Percentiles rank a stretch among this genome's conserved stretches.
Evolutionary conservation across 2,797 vertebrate genomes (phyloP).

Genomic region (Pseudochaenichthys georgianus): DNA sequence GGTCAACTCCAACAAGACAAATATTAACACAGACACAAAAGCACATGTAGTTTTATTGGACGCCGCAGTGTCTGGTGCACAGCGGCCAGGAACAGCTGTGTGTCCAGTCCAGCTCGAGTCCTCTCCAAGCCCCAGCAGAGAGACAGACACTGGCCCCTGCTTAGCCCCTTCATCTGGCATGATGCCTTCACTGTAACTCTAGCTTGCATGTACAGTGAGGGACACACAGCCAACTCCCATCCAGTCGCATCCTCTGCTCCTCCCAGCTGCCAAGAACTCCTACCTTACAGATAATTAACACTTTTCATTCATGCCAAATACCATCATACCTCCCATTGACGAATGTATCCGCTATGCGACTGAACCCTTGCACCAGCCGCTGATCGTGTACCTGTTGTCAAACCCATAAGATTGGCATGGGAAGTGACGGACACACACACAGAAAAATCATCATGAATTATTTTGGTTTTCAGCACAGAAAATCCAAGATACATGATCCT

Average conservation of each 20-base stretch:
- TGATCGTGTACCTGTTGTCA: conserved; percentile 67
- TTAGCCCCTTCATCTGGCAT: conserved; percentile 72
- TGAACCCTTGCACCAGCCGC: neutral
- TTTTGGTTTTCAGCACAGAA: neutral
- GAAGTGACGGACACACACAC: conserved; percentile 15
- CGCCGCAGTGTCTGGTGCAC: conserved; percentile 81
- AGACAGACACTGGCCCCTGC: conserved; percentile 74
- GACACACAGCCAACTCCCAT: conserved; percentile 64
- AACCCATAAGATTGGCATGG: conserved; percentile 9
- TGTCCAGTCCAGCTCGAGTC: conserved; percentile 49
- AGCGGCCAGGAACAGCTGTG: conserved; percentile 73
- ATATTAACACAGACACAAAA: conserved; percentile 61
- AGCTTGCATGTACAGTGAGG: conserved; percentile 67
- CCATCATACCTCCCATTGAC: conserved; percentile 29
- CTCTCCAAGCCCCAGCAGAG: conserved; percentile 75
- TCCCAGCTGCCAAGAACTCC: conserved; percentile 53
- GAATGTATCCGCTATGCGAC: conserved; percentile 21
- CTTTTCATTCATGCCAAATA: conserved; percentile 56
- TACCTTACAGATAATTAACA: conserved; percentile 65
- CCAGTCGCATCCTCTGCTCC: conserved; percentile 51
- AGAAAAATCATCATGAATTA: conserved; percentile 18
- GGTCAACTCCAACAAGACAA: conserved; percentile 39
- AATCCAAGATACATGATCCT: neutral
- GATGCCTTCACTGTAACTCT: conserved; percentile 71
- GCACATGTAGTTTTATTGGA: conserved; percentile 75